Conservation (phyloP, 2,797 vertebrate genomes). For the Otolemur crassicaudatus region DNA sequence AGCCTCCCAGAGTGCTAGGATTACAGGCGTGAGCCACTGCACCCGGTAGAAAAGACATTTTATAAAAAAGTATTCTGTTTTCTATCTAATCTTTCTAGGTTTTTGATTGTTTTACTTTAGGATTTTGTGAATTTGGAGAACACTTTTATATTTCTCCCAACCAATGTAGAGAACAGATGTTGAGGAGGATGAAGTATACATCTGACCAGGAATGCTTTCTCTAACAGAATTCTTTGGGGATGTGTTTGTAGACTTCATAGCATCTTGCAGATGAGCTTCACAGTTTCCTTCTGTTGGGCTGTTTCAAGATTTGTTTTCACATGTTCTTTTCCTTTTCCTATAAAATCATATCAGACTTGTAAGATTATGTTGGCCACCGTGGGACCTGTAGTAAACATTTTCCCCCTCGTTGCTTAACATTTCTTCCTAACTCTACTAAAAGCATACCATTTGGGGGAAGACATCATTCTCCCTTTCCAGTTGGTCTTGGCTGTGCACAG, state of each 20-base stretch:
- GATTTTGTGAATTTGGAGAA: not conserved
- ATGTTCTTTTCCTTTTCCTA: not conserved
- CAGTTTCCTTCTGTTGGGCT: not conserved
- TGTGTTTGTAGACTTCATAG: not conserved
- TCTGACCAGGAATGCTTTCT: not conserved
- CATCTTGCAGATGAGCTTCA: not conserved
- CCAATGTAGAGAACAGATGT: not conserved
- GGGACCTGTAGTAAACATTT: not conserved
- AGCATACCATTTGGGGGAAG: not conserved
- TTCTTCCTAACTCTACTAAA: not conserved
- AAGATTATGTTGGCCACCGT: not conserved
- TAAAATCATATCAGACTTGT: not conserved
- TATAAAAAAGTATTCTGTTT: not conserved
- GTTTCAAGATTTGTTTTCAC: not conserved
- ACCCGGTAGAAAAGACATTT: not conserved
- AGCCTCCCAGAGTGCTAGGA: no score
- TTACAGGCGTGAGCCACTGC: no score
- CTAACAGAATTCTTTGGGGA: not conserved
- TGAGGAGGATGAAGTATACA: not conserved
- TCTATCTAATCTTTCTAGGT: not conserved
- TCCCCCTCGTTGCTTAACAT: not conserved
- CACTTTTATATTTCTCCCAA: not conserved
- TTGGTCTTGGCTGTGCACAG: not conserved
- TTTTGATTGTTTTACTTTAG: not conserved
- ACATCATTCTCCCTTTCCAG: not conserved